Evolutionary conservation across 1,140 invertebrate species (phyloP).

Genomic region (Trigoniulus corallinus): DNA sequence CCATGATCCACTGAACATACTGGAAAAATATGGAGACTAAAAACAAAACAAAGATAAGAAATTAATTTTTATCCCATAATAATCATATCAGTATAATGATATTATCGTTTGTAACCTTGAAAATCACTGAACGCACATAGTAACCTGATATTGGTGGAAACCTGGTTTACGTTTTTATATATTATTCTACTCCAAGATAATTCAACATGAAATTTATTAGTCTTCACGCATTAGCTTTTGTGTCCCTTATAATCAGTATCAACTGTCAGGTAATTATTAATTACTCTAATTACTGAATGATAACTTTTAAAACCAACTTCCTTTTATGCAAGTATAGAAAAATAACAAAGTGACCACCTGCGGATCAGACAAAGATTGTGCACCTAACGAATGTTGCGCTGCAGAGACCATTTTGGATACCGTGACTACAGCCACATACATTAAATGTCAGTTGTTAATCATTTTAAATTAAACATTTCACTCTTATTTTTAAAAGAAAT

Average conservation of each 20-base stretch:
- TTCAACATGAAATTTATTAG: background rate
- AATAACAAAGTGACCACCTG: too few relatives aligned
- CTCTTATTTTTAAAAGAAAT: too few relatives aligned
- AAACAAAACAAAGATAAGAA: slow-evolving; percentile 17
- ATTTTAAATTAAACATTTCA: too few relatives aligned
- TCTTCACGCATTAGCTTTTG: too few relatives aligned
- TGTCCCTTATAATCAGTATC: too few relatives aligned
- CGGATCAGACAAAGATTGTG: background rate
- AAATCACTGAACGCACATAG: background rate
- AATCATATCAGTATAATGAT: background rate
- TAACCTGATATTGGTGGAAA: too few relatives aligned
- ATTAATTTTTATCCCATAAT: slow-evolving; percentile 8
- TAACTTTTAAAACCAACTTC: too few relatives aligned
- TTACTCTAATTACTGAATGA: too few relatives aligned
- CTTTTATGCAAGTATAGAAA: too few relatives aligned
- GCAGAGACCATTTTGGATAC: background rate
- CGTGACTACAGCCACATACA: background rate
- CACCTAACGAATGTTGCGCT: background rate
- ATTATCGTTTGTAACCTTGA: background rate
- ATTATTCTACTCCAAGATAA: background rate
- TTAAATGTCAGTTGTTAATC: background rate
- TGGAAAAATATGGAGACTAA: slow-evolving; percentile 61
- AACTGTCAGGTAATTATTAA: too few relatives aligned
- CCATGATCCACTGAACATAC: slow-evolving; percentile 72
- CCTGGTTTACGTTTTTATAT: background rate